phyloP scores from a whole-genome alignment of 2,888 invertebrate genomes.

The Epistrophella euchroma region DNA sequence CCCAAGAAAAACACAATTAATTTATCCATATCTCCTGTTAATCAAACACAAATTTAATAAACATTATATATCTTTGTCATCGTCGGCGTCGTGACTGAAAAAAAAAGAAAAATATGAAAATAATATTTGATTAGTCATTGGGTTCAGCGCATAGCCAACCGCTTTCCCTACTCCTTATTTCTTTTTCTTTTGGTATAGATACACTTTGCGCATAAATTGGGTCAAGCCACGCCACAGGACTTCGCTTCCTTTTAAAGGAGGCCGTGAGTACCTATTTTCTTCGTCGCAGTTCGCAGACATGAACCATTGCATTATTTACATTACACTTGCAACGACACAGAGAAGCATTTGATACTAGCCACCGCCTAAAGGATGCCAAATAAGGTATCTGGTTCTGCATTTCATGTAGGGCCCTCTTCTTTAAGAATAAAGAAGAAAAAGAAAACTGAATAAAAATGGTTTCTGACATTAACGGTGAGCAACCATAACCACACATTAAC shows the following conservation, averaged over 20 bases:
- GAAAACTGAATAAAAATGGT: not conserved
- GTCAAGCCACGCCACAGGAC: slow-evolving; percentile 49
- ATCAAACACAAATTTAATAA: not conserved
- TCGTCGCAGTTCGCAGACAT: not conserved
- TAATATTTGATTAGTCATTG: slow-evolving; percentile 26
- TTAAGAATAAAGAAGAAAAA: not conserved
- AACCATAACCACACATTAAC: not conserved
- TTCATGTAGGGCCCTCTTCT: not conserved
- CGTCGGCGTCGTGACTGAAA: not conserved
- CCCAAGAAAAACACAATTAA: slow-evolving; percentile 6
- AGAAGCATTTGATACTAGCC: too few relatives aligned
- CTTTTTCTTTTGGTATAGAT: slow-evolving; percentile 11
- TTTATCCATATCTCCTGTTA: not conserved
- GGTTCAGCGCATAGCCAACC: not conserved
- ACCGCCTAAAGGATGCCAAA: too few relatives aligned
- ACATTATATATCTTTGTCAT: not conserved
- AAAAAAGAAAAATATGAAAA: not conserved
- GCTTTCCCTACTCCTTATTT: not conserved
- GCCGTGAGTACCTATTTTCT: not conserved
- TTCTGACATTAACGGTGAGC: not conserved
- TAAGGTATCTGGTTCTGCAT: not conserved
- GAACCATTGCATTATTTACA: not conserved
- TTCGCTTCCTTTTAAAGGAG: not conserved
- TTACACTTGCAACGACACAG: not conserved
- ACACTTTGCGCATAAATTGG: slow-evolving; percentile 43